Base-by-base conservation (phyloP, 2,797 vertebrate genomes). In the Oreortyx pictus region DNA sequence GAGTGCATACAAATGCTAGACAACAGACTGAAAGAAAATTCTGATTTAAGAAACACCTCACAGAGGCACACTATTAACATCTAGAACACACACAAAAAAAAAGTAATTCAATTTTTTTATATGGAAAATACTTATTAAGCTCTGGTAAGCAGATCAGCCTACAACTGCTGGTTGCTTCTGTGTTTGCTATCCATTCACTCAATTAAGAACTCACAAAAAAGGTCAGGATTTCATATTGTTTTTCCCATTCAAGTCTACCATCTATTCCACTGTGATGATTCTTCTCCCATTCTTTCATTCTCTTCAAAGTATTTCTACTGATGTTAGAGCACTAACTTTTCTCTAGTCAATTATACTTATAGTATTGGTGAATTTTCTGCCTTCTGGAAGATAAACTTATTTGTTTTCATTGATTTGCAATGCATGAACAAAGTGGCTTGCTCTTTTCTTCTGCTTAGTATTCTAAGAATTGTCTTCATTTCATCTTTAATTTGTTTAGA, bases 401-500 rank as follows among this genome's bases (percentile, higher is more conserved):
- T 15, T 3, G 59, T 86, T 94, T 81, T 84, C 43, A 84, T 60
- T 64, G 67, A 86, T 86, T 83, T 73, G 60, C 43, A 60, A 27
- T 15, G 56, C 29, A 50, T 15, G 18, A 86, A 57, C 44, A 54
- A 57, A 57, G 41, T 41, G 12, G 46, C 24, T 91, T 81, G 27
- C 14, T 90, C 59, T 89, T 82, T 91, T 78, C 54, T 79, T 90
- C 47, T 2, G 0, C 62, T 17, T 43, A 27, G 12, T 7, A 37
- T 76, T 86, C 9, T 43, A 92, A 82, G 33, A 16, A 92, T 11
- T 39, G 73, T 66, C 43, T 18, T 66, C 25, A 82, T 64, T 86
- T 35, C 50, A 33, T 59, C 50, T 80, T 90, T 61, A 60, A 74
- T 80, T 89, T 82, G 14, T 81, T 93, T 72, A 39, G 37, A 90